Percentiles rank a stretch among this genome's conserved stretches.
These are phyloP conservation scores for Eupithecia subfuscata DNA, from an alignment of 2,888 invertebrate genomes.

Conservation along the genomic window DNA sequence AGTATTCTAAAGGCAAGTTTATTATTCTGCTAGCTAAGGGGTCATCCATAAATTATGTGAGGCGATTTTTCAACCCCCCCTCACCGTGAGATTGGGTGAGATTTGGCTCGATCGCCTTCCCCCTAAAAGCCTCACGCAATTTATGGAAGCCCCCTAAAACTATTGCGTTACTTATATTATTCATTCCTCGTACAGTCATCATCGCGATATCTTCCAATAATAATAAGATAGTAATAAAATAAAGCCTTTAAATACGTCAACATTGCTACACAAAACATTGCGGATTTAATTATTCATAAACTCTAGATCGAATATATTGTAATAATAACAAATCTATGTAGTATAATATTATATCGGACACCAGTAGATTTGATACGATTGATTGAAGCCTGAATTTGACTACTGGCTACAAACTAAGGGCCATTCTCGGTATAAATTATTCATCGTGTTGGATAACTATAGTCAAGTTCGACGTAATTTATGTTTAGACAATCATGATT, in stretches of 20 bases:
- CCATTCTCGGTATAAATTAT: not conserved
- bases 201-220: conserved; percentile 13
- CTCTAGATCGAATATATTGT: conserved; percentile 5
- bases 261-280: conserved; percentile 10
- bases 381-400: not conserved
- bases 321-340: not conserved
- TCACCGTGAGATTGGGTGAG: too few relatives aligned
- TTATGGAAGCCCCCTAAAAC: not conserved
- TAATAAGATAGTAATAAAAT: conserved; percentile 16
- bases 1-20: not conserved
- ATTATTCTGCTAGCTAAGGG: not conserved
- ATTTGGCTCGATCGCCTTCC: too few relatives aligned
- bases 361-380: not conserved
- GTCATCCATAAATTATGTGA: too few relatives aligned
- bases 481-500: too few relatives aligned
- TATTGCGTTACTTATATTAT: not conserved
- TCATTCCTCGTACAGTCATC: conserved; percentile 2
- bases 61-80: too few relatives aligned
- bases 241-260: not conserved
- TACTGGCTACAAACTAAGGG: not conserved
- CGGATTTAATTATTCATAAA: conserved; percentile 12
- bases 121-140: too few relatives aligned
- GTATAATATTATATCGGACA: not conserved
- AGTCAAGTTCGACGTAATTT: not conserved
- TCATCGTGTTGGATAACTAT: not conserved